These are phyloP conservation scores for Calvadosia cruxmelitensis DNA, from an alignment of 30 jellyfish, hydroid and myxozoan species.

Conservation along the genomic window DNA sequence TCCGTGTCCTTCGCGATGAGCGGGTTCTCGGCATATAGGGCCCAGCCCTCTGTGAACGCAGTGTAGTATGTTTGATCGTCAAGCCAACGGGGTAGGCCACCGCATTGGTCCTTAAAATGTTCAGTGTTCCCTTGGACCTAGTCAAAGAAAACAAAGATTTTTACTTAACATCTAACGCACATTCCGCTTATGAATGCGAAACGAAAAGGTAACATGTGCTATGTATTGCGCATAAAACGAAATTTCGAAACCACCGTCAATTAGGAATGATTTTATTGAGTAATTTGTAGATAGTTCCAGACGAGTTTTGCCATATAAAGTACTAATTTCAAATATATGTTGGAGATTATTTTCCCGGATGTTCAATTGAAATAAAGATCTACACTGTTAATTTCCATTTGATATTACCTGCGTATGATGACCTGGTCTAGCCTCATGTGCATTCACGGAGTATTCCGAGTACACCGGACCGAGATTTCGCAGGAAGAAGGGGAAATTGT, in stretches of 20 bases:
- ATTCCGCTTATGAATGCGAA: too few species aligned
- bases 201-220: not conserved
- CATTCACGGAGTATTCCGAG: constrained; percentile 93
- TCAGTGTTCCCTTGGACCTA: constrained; percentile 91
- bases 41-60: constrained; percentile 99
- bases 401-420: constrained; percentile 86
- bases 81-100: constrained; percentile 85
- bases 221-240: too few species aligned
- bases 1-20: constrained; percentile 87
- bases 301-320: too few species aligned
- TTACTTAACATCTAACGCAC: not conserved
- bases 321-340: too few species aligned
- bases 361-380: not conserved
- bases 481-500: constrained; percentile 85
- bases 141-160: not conserved
- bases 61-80: constrained; percentile 85
- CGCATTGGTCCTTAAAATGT: constrained; percentile 86
- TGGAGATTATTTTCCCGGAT: too few species aligned
- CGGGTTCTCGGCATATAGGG: constrained; percentile 93
- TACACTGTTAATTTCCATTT: not conserved
- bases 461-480: constrained; percentile 85
- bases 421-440: constrained; percentile 99
- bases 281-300: too few species aligned
- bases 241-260: too few species aligned
- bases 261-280: too few species aligned